phyloP scores from a whole-genome alignment of 2,113 vertebrate species.

The Tretioscincus oriximinensis region DNA sequence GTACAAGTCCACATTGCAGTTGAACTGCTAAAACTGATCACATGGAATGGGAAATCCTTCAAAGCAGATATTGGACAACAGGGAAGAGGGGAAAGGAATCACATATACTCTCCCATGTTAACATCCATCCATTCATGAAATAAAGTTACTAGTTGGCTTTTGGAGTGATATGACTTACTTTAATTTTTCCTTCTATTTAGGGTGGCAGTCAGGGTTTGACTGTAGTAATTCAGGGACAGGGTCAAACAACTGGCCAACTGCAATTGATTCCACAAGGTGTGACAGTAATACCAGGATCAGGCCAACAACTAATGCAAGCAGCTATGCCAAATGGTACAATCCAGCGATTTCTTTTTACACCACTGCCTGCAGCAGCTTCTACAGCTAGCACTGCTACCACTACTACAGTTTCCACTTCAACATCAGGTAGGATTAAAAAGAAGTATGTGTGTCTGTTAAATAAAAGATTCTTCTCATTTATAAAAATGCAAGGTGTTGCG shows the following conservation, averaged over 20 bases:
- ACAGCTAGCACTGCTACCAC: conserved; percentile 68
- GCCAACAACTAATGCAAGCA: conserved; percentile 98
- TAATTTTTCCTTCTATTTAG: conserved; percentile 59
- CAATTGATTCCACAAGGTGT: conserved; percentile 97
- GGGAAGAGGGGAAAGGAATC: not conserved
- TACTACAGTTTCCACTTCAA: conserved; percentile 80
- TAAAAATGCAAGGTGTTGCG: not conserved
- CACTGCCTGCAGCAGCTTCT: conserved; percentile 77
- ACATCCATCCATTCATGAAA: conserved; percentile 8
- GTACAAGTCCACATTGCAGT: no score
- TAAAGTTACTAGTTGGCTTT: not conserved
- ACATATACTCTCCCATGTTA: not conserved
- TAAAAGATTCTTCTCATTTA: fast-evolving
- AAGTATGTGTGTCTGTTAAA: not conserved
- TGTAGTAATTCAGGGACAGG: conserved; percentile 97
- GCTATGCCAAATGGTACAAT: conserved; percentile 97
- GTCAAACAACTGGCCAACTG: conserved; percentile 96
- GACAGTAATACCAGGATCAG: conserved; percentile 89
- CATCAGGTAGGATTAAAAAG: conserved; percentile 76
- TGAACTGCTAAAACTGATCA: no score
- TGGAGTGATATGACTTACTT: conserved; percentile 23
- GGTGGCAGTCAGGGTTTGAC: conserved; percentile 94
- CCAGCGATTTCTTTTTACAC: conserved; percentile 97
- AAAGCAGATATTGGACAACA: not conserved
- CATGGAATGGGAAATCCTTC: not conserved